Evolutionary conservation across 2,888 invertebrate genomes (phyloP).

Genomic region (Lamproptera curius): DNA sequence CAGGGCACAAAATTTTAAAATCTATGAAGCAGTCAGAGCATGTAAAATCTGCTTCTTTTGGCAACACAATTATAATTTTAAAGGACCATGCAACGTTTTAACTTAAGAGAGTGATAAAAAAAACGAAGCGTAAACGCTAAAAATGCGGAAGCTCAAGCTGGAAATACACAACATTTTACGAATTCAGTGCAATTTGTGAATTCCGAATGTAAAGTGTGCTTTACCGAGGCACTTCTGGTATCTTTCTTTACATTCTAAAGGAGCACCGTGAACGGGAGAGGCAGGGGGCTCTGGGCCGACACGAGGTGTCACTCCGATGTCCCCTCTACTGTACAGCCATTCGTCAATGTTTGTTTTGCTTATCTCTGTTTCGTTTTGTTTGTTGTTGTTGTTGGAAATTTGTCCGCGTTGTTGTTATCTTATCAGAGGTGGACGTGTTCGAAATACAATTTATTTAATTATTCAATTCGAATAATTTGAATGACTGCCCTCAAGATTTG

Average conservation of each 20-base stretch:
- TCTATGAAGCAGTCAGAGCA: too few relatives aligned
- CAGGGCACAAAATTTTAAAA: too few relatives aligned
- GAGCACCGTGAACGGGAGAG: constrained; percentile 3
- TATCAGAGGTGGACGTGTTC: constrained; percentile 6
- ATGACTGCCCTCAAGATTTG: too few relatives aligned
- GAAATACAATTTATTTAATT: too few relatives aligned
- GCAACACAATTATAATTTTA: too few relatives aligned
- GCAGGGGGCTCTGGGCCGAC: constrained; percentile 19
- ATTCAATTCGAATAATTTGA: too few relatives aligned
- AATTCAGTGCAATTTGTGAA: constrained; percentile 17
- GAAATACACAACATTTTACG: constrained; percentile 9
- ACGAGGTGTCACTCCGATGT: constrained; percentile 30
- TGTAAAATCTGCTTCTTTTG: too few relatives aligned
- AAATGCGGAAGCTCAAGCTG: not conserved
- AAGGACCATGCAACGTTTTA: too few relatives aligned
- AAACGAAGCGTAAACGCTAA: not conserved
- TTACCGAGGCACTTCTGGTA: constrained; percentile 18
- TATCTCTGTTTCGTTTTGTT: constrained; percentile 33
- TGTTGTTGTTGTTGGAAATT: constrained; percentile 23
- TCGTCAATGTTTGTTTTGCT: constrained; percentile 38
- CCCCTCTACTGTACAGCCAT: constrained; percentile 30
- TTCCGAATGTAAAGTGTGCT: constrained; percentile 17
- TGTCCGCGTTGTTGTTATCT: constrained; percentile 10
- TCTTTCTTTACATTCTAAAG: constrained; percentile 18
- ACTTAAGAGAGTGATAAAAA: too few relatives aligned